Evolutionary conservation across 2,113 vertebrate species (phyloP).

Genomic region (Speoplatyrhinus poulsoni): DNA sequence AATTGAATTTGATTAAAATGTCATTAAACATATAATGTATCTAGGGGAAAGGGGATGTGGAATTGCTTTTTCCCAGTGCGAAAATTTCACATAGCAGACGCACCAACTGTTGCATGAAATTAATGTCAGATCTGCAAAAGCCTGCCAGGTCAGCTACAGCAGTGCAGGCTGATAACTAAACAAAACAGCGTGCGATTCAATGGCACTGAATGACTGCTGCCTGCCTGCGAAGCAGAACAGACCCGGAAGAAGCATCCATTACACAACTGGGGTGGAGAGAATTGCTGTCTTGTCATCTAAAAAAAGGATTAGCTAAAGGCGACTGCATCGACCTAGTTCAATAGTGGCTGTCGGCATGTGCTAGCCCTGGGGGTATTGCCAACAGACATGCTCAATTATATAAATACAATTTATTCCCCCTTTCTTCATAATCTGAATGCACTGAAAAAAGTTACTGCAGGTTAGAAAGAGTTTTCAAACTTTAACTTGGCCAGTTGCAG

Average conservation of each 20-base stretch:
- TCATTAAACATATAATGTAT: conserved; percentile 58
- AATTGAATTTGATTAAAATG: conserved; percentile 68
- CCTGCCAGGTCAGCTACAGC: conserved; percentile 17
- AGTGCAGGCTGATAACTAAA: conserved; percentile 4
- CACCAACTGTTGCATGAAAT: conserved; percentile 57
- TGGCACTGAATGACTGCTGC: conserved; percentile 17
- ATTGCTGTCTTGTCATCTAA: conserved; percentile 2
- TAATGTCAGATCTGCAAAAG: conserved; percentile 23
- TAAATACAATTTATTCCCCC: neutral
- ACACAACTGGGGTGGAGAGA: neutral
- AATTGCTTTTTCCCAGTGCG: conserved; percentile 17
- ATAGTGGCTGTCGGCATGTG: conserved; percentile 12
- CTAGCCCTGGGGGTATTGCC: neutral
- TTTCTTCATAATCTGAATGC: neutral
- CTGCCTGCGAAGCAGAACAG: conserved; percentile 1
- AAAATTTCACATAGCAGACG: conserved; percentile 36
- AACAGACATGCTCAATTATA: neutral
- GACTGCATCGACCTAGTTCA: neutral
- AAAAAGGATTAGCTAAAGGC: too few relatives aligned
- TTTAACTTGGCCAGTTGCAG: neutral
- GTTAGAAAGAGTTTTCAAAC: neutral
- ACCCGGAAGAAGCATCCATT: neutral
- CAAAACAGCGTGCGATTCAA: neutral
- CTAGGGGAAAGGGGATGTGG: conserved; percentile 5
- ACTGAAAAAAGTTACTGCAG: neutral